Percentiles rank a stretch among this genome's conserved stretches.
phyloP scores from a whole-genome alignment of 2,888 invertebrate genomes.

The Tetragonisca angustula region DNA sequence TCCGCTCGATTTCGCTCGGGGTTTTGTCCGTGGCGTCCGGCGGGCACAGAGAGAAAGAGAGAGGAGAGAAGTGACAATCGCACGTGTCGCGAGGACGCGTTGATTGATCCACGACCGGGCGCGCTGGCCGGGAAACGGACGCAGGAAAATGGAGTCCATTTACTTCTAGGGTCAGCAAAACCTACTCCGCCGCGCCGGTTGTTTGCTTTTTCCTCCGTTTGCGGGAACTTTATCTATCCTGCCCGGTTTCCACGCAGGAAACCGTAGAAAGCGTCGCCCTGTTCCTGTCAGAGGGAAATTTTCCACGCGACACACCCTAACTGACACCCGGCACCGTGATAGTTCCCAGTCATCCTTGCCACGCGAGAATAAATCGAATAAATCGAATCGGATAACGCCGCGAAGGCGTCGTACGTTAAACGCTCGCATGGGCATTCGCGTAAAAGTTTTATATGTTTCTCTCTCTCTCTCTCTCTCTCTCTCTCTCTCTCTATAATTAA shows the following conservation, averaged over 20 bases:
- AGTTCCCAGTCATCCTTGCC: not conserved
- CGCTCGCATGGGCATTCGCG: not conserved
- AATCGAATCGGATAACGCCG: not conserved
- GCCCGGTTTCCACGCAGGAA: not conserved
- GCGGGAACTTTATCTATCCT: constrained; percentile 3
- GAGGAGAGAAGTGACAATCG: constrained; percentile 31
- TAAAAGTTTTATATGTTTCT: too few species aligned
- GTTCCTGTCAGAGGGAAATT: constrained; percentile 31
- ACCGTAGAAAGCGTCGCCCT: constrained; percentile 4
- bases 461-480: too few species aligned
- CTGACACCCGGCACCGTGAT: not conserved
- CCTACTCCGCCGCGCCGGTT: constrained; percentile 8
- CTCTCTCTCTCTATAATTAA: too few species aligned
- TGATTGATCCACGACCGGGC: constrained; percentile 57
- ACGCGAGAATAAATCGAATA: not conserved
- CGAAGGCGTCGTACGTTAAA: not conserved
- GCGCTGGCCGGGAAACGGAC: constrained; percentile 10
- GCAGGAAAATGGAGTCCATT: constrained; percentile 60
- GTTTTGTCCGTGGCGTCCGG: not conserved
- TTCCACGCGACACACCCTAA: constrained; percentile 12
- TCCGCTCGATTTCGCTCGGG: constrained; percentile 12
- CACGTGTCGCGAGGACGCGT: constrained; percentile 42
- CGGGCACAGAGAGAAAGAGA: not conserved
- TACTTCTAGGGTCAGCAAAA: constrained; percentile 56
- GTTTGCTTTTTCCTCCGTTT: constrained; percentile 36